Conservation (phyloP, 2,888 invertebrate species). For the Netelia inedita region DNA sequence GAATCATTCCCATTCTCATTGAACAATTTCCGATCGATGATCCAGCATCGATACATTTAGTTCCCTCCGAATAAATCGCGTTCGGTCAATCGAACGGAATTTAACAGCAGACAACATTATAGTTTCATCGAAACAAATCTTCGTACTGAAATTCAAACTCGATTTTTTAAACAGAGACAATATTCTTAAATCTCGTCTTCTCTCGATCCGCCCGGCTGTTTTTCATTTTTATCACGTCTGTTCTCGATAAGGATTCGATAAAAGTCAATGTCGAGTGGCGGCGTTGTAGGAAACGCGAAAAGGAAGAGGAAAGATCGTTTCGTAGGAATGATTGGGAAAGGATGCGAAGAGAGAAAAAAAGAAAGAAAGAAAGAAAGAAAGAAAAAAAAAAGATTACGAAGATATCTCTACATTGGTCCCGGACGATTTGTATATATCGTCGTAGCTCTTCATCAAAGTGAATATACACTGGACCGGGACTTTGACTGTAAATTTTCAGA, state of each 20-base stretch:
- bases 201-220: neutral
- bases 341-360: slow-evolving; percentile 21
- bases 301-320: slow-evolving; percentile 46
- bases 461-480: slow-evolving; percentile 35
- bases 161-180: neutral
- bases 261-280: slow-evolving; percentile 22
- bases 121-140: neutral
- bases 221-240: neutral
- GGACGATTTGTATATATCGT: slow-evolving; percentile 27
- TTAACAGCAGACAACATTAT: neutral
- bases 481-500: slow-evolving; percentile 51
- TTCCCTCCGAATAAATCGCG: neutral
- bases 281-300: slow-evolving; percentile 54
- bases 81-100: neutral
- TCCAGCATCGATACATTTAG: neutral
- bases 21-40: slow-evolving; percentile 58
- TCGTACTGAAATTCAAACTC: neutral
- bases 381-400: slow-evolving; percentile 10
- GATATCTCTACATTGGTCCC: slow-evolving; percentile 37
- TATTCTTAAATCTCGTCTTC: neutral
- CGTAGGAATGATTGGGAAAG: slow-evolving; percentile 16
- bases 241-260: slow-evolving; percentile 10
- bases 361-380: slow-evolving; percentile 15
- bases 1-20: slow-evolving; percentile 66
- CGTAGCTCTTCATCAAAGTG: slow-evolving; percentile 56